Base-by-base conservation (phyloP, 2,113 vertebrate species). In the Lichenostomus cassidix region DNA sequence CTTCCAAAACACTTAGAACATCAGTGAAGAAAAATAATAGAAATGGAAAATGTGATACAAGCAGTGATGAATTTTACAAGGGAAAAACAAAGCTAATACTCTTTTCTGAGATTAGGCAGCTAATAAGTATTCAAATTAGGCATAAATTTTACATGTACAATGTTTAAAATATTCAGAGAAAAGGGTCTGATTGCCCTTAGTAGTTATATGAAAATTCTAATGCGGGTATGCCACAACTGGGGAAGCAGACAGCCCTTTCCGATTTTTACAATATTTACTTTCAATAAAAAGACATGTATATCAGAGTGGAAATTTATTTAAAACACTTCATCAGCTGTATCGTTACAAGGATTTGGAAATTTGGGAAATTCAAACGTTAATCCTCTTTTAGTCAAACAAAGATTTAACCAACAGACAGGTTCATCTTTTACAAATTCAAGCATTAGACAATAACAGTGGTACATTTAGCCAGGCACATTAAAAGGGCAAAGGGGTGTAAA, bases 41-140 rank as follows among this genome's bases (percentile, higher is more conserved):
- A 97, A 96, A 97, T 96, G 84, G 97, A 97, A 98, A 98, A 96
- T 94, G 95, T 96, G 97, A 98, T 97, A 97, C 91, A 98, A 19
- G 74, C 77, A 83, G 97, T 98, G 98, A 99, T 98, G 98, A 98
- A 98, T 98, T 98, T 99, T 98, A 98, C 98, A 98, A 97, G 96
- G 97, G 98, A 98, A 99, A 99, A 98, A 99, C 98, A 99, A 99
- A 98, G 98, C 98, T 98, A 98, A 98, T 98, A 98, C 90, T 97
- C 96, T 98, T 98, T 98, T 98, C 98, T 98, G 97, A 99, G 98
- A 99, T 98, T 98, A 99, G 98, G 97, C 98, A 97, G 98, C 98
- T 99, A 99, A 99, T 99, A 99, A 99, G 98, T 99, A 99, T 99
- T 99, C 98, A 99, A 99, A 99, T 99, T 98, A 99, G 98, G 98